Evolutionary conservation across 2,113 vertebrate genomes (phyloP), one percentile per base, ranked within the genome.

Genomic region (Passer domesticus): DNA sequence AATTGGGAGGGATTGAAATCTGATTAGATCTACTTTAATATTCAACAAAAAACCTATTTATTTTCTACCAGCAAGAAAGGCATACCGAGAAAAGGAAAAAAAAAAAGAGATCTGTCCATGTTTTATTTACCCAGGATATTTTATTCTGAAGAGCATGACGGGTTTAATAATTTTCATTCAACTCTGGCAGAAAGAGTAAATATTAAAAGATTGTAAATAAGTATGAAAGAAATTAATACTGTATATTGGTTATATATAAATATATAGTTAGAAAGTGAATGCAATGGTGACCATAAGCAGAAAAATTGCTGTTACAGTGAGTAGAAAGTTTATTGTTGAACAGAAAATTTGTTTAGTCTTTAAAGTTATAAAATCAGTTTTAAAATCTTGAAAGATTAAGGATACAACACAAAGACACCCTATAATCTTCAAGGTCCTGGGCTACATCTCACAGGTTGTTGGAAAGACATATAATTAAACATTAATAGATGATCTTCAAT

Each of bases 71-170:
- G 14, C 2, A 37, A 35, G 7, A 11, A 72, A 7, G 1, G 14
- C 0, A 4, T 28, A 49, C 3, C 1, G 14, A 10, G 19, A 6
- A 16, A 35, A 16, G 9, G 7, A 7, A 10, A 25, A 19, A 33
- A 17, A 35, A 7, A 5, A 20, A 8, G 3, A 3, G 46, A 49
- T 2, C 2, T 46, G 11, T 50, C 58, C 7, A 22, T 69, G 11
- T 1, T 84, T 84, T 81, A 52, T 58, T 78, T 93, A 75, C 9
- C 7, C 10, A 70, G 1, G 2, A 21, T 39, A 31, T 59, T 80
- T 81, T 82, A 25, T 82, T 87, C 43, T 70, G 52, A 70, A 82
- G 4, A 75, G 1, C 5, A 24, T 37, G 4, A 2, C 63, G 4
- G 2, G 14, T 84, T 89, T 49, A 44, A n/a, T 43, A 63, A 82